Base-by-base conservation (phyloP, 2,113 vertebrate species). In the Dissostichus mawsoni region DNA sequence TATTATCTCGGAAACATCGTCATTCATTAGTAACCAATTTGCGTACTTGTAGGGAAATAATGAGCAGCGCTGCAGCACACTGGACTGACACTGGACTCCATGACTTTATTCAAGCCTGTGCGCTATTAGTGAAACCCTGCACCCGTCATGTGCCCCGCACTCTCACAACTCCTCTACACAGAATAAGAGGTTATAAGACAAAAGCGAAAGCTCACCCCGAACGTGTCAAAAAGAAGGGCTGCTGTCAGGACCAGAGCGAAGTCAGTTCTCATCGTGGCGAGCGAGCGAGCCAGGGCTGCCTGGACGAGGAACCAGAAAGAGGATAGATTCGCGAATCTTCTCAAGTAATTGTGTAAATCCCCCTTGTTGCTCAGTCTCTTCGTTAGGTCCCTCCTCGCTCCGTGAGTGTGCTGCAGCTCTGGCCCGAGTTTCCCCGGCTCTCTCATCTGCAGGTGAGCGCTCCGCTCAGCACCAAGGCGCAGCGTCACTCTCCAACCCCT, bases 381-480 rank as follows among this genome's bases (percentile, higher is more conserved):
- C 13, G 71, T 62, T 78, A 80, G 65, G 85, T 89, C 76, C 80
- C 77, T 79, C 81, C 80, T 55, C 25, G 83, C 76, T 89, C 75
- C 69, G 87, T 45, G 80, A 76, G 86, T 82, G 85, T 90, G 87
- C 80, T 83, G 88, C 73, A 81, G 90, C 88, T 89, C 82, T 85
- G 90, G 71, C 86, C 86, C 74, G 88, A 94, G 74, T 92, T 91
- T 87, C 84, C 76, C 82, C 84, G 88, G 82, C 88, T 90, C 92
- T 92, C 86, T 90, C 88, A 81, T 92, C 88, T 94, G 94, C 93
- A 95, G 93, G 94, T 94, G 93, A 94, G 92, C 89, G 92, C 91
- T 94, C 86, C 82, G 92, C 94, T 94, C 94, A 83, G 93, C 93
- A 90, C 91, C 90, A 85, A 92, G 92, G 93, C 90, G 93, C 94